Evolutionary conservation across 2,888 invertebrate genomes (phyloP), one percentile per base, ranked within the genome.

Genomic region (Acronicta leporina): DNA sequence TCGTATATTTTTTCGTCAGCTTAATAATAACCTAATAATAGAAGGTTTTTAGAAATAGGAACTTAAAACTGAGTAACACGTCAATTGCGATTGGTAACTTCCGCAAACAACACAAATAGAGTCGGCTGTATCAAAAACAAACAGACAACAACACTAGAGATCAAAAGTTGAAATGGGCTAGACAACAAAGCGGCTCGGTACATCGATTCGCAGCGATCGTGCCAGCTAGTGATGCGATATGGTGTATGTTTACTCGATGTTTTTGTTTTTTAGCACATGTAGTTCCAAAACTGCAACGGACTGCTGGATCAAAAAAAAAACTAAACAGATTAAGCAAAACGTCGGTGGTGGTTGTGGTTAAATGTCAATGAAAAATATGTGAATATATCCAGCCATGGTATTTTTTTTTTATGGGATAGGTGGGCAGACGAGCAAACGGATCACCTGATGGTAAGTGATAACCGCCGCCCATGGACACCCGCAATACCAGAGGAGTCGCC

Each of bases 81-180:
- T 60, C 60, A 27, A 33, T n/a, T 40, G 35, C 55, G 48, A 69
- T 74, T 60, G 56, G 43, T 60, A 72, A 52, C 52, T 59, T 65
- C 45, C 57, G 42, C 58, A 69, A 79, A 76, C 60, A 56, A 75
- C 35, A 70, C 68, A 69, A 75, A 69, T 63, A 51, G 50, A 69
- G 59, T 47, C 64, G 68, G 49, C 47, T 63, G 63, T 54, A 68
- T 68, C 63, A 76, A 76, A 80, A 74, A 62, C 71, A 76, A 80
- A 79, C 64, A 69, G 63, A 70, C 69, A 66, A 50, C 59, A 63
- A 66, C 73, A 73, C 71, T 54, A 68, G 70, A 73, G 71, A 79
- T 80, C 78, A 79, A 75, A 71, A 77, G 62, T 75, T 58, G 65
- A 62, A 79, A 71, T 71, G 69, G 70, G 57, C 63, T 67, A 63